Percentiles rank a stretch among this genome's conserved stretches.
These are phyloP conservation scores for Pseudoatta argentina DNA, from an alignment of 1,140 invertebrate genomes.

Conservation along the genomic window DNA sequence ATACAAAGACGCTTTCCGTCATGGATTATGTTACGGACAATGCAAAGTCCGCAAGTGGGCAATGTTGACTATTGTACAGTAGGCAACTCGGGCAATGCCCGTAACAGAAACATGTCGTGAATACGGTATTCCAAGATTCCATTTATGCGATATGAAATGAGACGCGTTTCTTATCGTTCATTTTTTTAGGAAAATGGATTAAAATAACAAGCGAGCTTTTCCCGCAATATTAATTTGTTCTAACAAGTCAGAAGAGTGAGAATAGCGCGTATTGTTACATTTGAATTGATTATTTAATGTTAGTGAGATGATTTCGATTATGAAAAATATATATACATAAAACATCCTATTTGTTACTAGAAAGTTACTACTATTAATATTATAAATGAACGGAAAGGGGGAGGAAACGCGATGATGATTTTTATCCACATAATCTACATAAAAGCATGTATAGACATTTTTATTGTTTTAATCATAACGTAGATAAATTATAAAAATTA, in stretches of 20 bases:
- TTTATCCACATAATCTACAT: neutral
- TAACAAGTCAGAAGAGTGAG: neutral
- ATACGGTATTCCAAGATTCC: neutral
- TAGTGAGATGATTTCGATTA: neutral
- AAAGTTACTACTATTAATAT: too few relatives aligned
- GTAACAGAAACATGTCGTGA: neutral
- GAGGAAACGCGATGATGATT: neutral
- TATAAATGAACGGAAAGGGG: neutral
- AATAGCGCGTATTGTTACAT: neutral
- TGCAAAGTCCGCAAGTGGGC: too few relatives aligned
- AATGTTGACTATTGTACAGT: too few relatives aligned
- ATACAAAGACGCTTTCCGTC: neutral
- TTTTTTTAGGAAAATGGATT: slow-evolving; percentile 17
- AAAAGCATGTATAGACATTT: neutral
- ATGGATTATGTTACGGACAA: neutral
- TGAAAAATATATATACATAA: neutral
- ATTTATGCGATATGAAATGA: slow-evolving; percentile 5
- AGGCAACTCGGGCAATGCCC: too few relatives aligned
- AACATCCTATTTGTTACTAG: neutral
- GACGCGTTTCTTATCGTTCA: neutral
- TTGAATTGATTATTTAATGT: neutral
- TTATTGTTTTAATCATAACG: neutral
- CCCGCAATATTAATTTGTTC: neutral
- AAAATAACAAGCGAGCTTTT: neutral
- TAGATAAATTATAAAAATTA: neutral